Percentiles rank a stretch among this genome's conserved stretches.
These are phyloP conservation scores for Ceyx cyanopectus DNA, from an alignment of 2,113 vertebrate genomes.

Conservation along the genomic window DNA sequence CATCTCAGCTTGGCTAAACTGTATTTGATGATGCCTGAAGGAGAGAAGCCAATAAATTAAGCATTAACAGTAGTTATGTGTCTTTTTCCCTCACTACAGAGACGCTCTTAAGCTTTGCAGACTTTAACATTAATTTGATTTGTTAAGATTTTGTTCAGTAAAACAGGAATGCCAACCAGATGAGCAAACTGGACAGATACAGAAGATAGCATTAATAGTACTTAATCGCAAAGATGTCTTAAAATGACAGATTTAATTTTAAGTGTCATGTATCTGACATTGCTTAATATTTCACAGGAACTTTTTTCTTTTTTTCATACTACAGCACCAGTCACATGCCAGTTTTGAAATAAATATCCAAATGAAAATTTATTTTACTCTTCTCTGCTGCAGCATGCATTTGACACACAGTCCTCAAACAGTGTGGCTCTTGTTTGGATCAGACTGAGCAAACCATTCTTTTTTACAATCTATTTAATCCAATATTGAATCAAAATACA, in stretches of 20 bases:
- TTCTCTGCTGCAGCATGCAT: not conserved
- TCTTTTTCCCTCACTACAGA: not conserved
- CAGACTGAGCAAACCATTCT: not conserved
- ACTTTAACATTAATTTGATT: not conserved
- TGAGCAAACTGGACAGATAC: not conserved
- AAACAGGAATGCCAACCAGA: not conserved
- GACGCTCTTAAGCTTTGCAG: constrained; percentile 11
- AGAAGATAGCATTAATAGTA: not conserved
- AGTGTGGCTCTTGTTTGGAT: not conserved
- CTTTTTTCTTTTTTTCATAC: not conserved
- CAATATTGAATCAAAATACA: not conserved
- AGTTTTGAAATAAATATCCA: not conserved
- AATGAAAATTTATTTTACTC: constrained; percentile 3
- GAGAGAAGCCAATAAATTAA: not conserved
- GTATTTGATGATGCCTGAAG: not conserved
- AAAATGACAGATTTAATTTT: not conserved
- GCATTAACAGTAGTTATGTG: not conserved
- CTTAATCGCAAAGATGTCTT: constrained; percentile 1
- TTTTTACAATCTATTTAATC: not conserved
- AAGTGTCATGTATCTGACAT: not conserved
- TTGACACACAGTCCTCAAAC: not conserved
- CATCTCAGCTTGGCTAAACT: not conserved
- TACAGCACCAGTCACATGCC: not conserved
- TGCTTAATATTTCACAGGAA: not conserved
- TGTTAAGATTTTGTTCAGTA: not conserved